Base-by-base conservation (phyloP, 1,140 invertebrate genomes). In the Temnothorax curvispinosus region DNA sequence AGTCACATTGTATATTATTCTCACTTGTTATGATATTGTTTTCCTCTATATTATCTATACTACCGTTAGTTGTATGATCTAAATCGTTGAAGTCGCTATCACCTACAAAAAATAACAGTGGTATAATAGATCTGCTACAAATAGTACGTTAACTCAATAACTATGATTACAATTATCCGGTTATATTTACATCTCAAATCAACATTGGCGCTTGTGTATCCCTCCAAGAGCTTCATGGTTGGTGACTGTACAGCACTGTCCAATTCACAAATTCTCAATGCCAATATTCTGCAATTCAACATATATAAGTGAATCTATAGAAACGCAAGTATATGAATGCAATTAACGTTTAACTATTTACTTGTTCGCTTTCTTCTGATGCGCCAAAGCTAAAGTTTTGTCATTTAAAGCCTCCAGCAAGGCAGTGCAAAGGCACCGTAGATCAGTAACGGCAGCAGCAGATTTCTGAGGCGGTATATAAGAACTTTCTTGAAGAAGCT, bases 291-390 rank as follows among this genome's bases (percentile, higher is more conserved):
- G 72, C 13, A 93, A 88, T 87, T 87, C 69, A 67, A 5, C 3
- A 18, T 50, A 21, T 11, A 41, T 0, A 47, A n/a, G 11, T 71
- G 65, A 18, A 52, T 50, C 52, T 9, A 35, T 3, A 50, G 5
- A 44, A 47, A 3, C 9, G 9, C n/a, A 75, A 41, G 71, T 67
- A 21, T 72, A 77, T 47, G 80, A 58, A 84, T 47, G 69, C 65
- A 86, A 56, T 54, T 86, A 74, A 56, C 0, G 18, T 38, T 69
- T 1, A 58, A 75, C 18, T 18, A 89, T 92, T 92, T 89, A 97
- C 97, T 97, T 97, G 93, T 98, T 98, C 1, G 98, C 97, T 95
- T 98, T 98, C 88, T 97, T 97, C 91, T 98, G 98, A 95, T 98
- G 98, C 64, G 96, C 96, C 4, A 98, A 93, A 13, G 98, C 98